Evolutionary conservation across 2,113 vertebrate genomes (phyloP).

Genomic region (Actinemys pallida): DNA sequence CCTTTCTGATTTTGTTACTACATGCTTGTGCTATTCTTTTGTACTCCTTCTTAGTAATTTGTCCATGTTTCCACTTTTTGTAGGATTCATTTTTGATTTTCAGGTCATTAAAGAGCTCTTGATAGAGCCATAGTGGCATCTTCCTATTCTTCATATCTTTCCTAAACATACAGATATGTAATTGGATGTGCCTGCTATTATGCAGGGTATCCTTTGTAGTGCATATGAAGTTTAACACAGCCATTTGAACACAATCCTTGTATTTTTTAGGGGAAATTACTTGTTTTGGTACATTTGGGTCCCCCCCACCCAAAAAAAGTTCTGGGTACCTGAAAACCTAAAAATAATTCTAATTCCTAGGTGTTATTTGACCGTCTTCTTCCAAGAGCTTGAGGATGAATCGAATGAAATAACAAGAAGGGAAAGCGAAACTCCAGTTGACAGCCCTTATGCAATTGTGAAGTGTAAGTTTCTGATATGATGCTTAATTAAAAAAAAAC

Average conservation of each 20-base stretch:
- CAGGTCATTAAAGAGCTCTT: too few relatives aligned
- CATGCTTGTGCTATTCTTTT: too few relatives aligned
- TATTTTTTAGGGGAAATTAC: slow-evolving; percentile 33
- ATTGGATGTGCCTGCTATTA: slow-evolving; percentile 46
- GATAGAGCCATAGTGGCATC: too few relatives aligned
- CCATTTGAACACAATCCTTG: slow-evolving; percentile 50
- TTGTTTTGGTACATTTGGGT: slow-evolving; percentile 34
- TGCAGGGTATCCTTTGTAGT: slow-evolving; percentile 72
- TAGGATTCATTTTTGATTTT: too few relatives aligned
- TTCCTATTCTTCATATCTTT: too few relatives aligned
- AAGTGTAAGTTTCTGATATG: background rate
- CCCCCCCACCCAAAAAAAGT: background rate
- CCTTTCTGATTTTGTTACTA: too few relatives aligned
- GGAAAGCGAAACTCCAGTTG: background rate
- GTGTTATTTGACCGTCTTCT: slow-evolving; percentile 31
- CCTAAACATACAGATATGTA: slow-evolving; percentile 50
- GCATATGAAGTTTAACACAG: slow-evolving; percentile 63
- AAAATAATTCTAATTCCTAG: background rate
- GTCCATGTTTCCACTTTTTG: too few relatives aligned
- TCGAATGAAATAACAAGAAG: slow-evolving; percentile 17
- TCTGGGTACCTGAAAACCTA: too few relatives aligned
- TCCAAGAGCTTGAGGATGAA: slow-evolving; percentile 14
- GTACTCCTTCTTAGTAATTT: too few relatives aligned
- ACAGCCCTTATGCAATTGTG: background rate
- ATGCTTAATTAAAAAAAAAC: background rate